Conservation (phyloP, 2,888 invertebrate genomes). For the Ophion ellenae region DNA sequence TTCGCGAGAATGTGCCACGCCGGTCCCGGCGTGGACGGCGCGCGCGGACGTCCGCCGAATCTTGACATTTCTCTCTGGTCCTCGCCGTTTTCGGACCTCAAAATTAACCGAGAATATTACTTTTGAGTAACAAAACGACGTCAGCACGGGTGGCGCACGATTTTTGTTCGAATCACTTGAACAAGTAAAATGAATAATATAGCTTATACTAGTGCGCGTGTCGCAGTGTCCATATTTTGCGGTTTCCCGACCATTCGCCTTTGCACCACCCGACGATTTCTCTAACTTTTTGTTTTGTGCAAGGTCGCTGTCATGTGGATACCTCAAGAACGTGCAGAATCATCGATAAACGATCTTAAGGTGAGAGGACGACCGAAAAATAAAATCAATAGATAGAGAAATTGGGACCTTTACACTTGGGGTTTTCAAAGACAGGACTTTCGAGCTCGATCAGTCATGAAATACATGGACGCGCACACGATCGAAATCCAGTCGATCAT, state of each 20-base stretch:
- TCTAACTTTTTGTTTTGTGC: slow-evolving; percentile 36
- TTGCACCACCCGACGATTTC: slow-evolving; percentile 12
- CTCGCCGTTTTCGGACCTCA: neutral
- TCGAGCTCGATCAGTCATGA: slow-evolving; percentile 19
- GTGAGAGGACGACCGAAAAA: slow-evolving; percentile 44
- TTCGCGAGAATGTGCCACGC: slow-evolving; percentile 56
- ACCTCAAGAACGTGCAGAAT: slow-evolving; percentile 67
- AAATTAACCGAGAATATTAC: neutral
- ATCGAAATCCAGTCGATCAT: slow-evolving; percentile 14
- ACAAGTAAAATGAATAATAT: neutral
- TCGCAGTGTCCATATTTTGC: slow-evolving; percentile 28
- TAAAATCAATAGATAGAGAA: neutral
- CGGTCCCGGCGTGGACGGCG: slow-evolving; percentile 60
- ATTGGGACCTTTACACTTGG: neutral
- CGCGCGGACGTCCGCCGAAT: slow-evolving; percentile 17
- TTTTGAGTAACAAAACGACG: neutral
- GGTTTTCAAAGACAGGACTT: slow-evolving; percentile 17
- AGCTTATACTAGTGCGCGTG: slow-evolving; percentile 16
- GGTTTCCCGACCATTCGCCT: slow-evolving; percentile 14
- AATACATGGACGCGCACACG: neutral
- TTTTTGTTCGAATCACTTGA: neutral
- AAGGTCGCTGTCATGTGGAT: slow-evolving; percentile 69
- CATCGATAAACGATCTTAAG: slow-evolving; percentile 42
- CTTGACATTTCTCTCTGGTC: slow-evolving; percentile 12
- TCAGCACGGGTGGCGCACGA: neutral